These are phyloP conservation scores for Actinemys pallida DNA, from an alignment of 2,113 vertebrate species.

Conservation along the genomic window DNA sequence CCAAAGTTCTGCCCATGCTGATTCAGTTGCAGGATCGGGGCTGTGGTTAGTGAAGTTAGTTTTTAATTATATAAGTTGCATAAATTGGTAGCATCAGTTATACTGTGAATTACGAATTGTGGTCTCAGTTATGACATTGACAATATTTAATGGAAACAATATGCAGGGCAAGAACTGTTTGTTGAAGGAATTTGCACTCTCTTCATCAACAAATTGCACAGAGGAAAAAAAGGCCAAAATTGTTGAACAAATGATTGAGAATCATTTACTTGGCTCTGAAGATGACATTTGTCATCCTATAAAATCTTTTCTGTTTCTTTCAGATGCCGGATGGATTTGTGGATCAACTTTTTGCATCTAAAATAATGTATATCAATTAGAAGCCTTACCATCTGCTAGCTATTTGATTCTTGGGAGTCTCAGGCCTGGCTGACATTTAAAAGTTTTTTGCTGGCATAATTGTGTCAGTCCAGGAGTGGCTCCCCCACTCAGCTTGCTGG, in stretches of 20 bases:
- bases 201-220: not conserved
- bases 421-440: constrained; percentile 17
- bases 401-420: constrained; percentile 65
- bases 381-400: constrained; percentile 64
- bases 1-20: not conserved
- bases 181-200: not conserved
- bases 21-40: not conserved
- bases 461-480: not conserved
- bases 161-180: not conserved
- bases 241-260: not conserved
- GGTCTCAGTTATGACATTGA: not conserved
- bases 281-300: constrained; percentile 92
- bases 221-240: not conserved
- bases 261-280: constrained; percentile 45
- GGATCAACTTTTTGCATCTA: constrained; percentile 91
- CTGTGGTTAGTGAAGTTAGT: not conserved
- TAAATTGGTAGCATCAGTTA: not conserved
- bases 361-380: constrained; percentile 26
- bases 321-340: constrained; percentile 91
- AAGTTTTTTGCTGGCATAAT: not conserved
- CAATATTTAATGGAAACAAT: not conserved
- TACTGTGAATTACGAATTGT: not conserved
- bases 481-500: constrained; percentile 56
- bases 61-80: not conserved
- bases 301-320: constrained; percentile 91